These are phyloP conservation scores for Mesopsocus fuscifrons DNA, from an alignment of 2,888 invertebrate genomes.

Conservation along the genomic window DNA sequence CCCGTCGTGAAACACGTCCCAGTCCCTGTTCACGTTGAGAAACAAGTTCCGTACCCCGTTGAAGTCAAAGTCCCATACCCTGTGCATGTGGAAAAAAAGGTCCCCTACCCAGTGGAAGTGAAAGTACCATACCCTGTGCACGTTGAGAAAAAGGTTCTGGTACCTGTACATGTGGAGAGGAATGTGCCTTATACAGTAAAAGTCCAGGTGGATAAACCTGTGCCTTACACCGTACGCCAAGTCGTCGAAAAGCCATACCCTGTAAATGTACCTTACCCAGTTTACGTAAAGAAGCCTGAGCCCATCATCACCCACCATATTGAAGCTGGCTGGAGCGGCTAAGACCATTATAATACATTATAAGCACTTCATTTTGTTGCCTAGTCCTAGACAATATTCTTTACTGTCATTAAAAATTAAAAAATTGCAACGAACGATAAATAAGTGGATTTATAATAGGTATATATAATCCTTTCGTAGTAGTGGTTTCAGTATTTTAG, in stretches of 20 bases:
- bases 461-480: no score
- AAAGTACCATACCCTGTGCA: not conserved
- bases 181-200: not conserved
- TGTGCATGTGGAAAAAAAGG: not conserved
- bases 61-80: constrained; percentile 5
- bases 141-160: not conserved
- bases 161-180: not conserved
- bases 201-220: not conserved
- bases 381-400: no score
- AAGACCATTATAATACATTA: no score
- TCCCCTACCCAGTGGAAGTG: constrained; percentile 3
- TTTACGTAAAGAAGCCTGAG: not conserved
- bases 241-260: not conserved
- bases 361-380: no score
- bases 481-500: no score
- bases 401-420: no score
- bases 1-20: constrained; percentile 1
- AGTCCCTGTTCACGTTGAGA: not conserved
- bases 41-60: not conserved
- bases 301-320: no score
- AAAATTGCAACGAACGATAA: no score
- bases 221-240: not conserved
- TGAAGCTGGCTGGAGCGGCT: no score
- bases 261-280: not conserved
- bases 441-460: no score